Base-by-base conservation (phyloP, 2,113 vertebrate species). In the Paramormyrops kingsleyae region DNA sequence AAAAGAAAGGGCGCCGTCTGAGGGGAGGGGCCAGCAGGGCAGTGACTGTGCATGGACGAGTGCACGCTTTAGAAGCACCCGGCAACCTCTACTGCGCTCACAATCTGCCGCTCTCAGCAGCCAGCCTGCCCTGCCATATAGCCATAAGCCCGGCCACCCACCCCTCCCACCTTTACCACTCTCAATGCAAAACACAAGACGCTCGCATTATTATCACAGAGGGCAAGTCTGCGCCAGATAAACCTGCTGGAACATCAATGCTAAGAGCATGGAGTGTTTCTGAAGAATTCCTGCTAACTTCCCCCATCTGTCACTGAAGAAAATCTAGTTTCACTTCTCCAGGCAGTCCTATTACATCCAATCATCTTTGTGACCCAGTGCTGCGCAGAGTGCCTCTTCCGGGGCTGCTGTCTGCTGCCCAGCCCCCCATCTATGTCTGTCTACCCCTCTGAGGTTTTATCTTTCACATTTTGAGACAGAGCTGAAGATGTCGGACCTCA, bases 71-170 rank as follows among this genome's bases (percentile, higher is more conserved):
- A 3, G 90, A 91, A 92, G 91, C 88, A 92, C 83, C 44, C 15
- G 21, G 17, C 83, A 84, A 24, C 19, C 21, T 47, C 15, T 17
- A 19, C 39, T 83, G 77, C 7, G 77, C 91, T 90, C 89, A 91
- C 94, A 44, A 95, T 93, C 94, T 95, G 94, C 92, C 21, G 5
- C 31, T 46, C 56, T 19, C 17, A 80, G 35, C 35, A 15, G 31
- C 39, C 47, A 53, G 21, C 47, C 84, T 52, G 21, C 24, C 84
- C 46, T 12, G 12, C 13, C 62, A 27, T 8, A 31, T 24, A 4
- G 4, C n/a, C 27, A 50, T 9, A 35, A 87, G 17, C 86, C 52
- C 31, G 4, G 2, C 9, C 10, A 39, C 24, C 27, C 21, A 52
- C 4, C n/a, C 19, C 53, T n/a, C 5, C 83, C 19, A 17, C 17